Evolutionary conservation across 2,888 invertebrate genomes (phyloP), one percentile per base, ranked within the genome.

Genomic region (Hirtodrosophila trivittata): DNA sequence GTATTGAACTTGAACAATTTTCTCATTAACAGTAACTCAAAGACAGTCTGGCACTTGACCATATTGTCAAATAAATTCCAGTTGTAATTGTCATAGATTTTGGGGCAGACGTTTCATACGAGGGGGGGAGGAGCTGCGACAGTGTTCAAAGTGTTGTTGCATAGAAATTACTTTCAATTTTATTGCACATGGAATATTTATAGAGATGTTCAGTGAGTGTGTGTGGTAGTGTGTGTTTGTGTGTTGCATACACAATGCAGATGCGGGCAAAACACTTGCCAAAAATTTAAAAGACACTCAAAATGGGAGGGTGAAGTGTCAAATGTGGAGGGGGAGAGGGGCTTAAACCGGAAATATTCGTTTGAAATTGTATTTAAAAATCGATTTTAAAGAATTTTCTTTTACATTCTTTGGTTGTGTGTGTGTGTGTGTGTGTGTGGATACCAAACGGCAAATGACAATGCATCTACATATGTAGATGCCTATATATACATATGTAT

Each of bases 21-120:
- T 82, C 73, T 73, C 78, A 82, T 77, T 82, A 82, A 75, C 77
- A 77, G 74, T 77, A 78, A 82, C 70, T 77, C 76, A 60, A 38
- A 21, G 68, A 46, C 28, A 16, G 55, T 47, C 38, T 62, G 70
- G 32, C 46, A 45, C 45, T 57, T 32, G 60, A 59, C 63, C 60
- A 60, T 42, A 43, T 35, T 66, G 59, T 55, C 55, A 63, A 54
- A 67, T 78, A 78, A 82, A 82, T 71, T 65, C 32, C 71, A 59
- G 59, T 57, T 74, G 82, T 46, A 78, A 77, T 82, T 82, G 82
- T 77, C 82, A 70, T 65, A 58, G 73, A 75, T 77, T 72, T 21
- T 21, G 3, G 2, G 18, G 5, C 18, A 21, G 18, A 21, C 18
- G 2, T 21, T 21, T n/a, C n/a, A n/a, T 21, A 21, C 18, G 30